These are phyloP conservation scores for Uloborus diversus DNA, from an alignment of 1,140 invertebrate species.

Conservation along the genomic window DNA sequence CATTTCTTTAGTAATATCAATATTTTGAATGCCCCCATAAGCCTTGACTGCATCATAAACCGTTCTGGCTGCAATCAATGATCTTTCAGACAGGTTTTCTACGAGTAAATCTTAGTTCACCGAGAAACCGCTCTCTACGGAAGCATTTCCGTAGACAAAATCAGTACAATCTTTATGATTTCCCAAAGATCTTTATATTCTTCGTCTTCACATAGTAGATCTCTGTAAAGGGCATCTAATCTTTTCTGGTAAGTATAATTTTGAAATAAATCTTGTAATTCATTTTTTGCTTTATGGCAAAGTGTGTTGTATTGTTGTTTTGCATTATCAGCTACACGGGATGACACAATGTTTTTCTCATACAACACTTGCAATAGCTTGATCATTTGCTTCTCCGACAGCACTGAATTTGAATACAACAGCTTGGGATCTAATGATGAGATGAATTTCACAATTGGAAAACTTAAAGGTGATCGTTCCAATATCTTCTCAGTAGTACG, in stretches of 20 bases:
- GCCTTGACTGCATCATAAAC: slow-evolving; percentile 2
- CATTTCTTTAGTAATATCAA: not conserved
- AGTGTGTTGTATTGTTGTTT: not conserved
- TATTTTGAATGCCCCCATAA: not conserved
- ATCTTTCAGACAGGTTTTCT: slow-evolving; percentile 16
- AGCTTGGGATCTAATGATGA: not conserved
- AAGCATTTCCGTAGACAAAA: slow-evolving; percentile 21
- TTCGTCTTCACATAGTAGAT: not conserved
- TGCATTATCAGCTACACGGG: not conserved
- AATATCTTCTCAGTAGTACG: not conserved
- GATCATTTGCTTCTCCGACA: not conserved
- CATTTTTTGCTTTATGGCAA: not conserved
- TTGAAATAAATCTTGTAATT: not conserved
- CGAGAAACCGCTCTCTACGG: not conserved
- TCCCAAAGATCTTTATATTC: not conserved
- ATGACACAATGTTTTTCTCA: not conserved
- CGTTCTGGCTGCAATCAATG: not conserved
- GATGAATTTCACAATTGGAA: not conserved
- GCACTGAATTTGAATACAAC: not conserved
- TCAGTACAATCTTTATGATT: not conserved
- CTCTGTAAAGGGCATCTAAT: not conserved
- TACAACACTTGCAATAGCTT: not conserved
- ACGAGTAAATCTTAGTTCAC: slow-evolving; percentile 22
- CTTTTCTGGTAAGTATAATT: not conserved
- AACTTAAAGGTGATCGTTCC: not conserved